Evolutionary conservation across 1,140 invertebrate species (phyloP), one percentile per base, ranked within the genome.

Genomic region (Macrostomum lignano): DNA sequence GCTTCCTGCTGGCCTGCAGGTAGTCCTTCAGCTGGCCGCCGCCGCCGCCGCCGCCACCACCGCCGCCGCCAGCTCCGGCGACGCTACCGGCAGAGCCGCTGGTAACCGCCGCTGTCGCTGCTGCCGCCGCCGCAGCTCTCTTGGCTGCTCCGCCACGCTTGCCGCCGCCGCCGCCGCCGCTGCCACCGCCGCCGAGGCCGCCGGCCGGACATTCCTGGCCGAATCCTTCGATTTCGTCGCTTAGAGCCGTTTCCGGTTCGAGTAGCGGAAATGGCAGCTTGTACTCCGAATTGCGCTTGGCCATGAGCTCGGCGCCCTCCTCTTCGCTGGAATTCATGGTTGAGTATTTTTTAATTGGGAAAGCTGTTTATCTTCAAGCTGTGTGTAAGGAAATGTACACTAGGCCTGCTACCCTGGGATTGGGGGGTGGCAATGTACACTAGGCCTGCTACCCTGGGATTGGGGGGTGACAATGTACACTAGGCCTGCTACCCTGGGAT

Each of bases 261-360:
- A 74, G 65, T n/a, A 79, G 54, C 46, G 74, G 62, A 52, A 93
- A 93, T 45, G 81, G 88, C 13, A 91, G 78, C 66, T 94, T 94
- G 50, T 93, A 93, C 53, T 93, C 84, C 74, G 88, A 91, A 1
- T 82, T 93, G 35, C 86, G 67, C 55, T 93, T 93, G 5, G 79
- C 78, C 6, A 88, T 65, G 21, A 93, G 58, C 61, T 94, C 84
- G 34, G 78, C 67, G 9, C 84, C 86, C 65, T 94, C 86, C 60
- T 94, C 86, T 51, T 93, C 82, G 71, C 81, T 86, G 60, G 13
- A 64, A 64, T 25, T 35, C 19, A 40, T 24, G 31, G 15, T 26
- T 9, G 20, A 3, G 5, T 10, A 23, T 31, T 13, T 35, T 15
- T 30, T 15, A 26, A 36, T 14, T 23, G 33, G 9, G 26, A 39